Base-by-base conservation (phyloP, 1,140 invertebrate species). In the Calephelis nemesis region DNA sequence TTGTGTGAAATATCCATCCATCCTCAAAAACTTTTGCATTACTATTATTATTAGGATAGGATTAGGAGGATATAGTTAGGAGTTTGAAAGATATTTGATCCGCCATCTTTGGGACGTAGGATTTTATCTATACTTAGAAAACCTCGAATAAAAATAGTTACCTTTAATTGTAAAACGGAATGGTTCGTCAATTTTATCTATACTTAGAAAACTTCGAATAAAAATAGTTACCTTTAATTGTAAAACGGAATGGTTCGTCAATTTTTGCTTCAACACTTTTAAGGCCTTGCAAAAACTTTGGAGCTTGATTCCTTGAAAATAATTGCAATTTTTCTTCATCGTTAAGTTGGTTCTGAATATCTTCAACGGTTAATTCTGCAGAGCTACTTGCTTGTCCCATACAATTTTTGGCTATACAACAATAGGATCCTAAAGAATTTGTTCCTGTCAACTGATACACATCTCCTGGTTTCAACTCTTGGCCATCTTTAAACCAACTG, bases 391-490 rank as follows among this genome's bases (percentile, higher is more conserved):
- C 96, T 89, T 97, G 95, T 0, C 97, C 98, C 97, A 98, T 98
- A 78, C 97, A 97, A 83, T 98, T 98, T 73, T 92, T 94, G 0
- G 98, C 97, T 47, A 98, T 96, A 81, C 97, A 98, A 74, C 96
- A 97, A 83, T 98, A 98, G 5, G 96, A 97, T 11, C 97, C 97
- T 73, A 97, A 86, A 0, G 96, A 97, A 84, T 97, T 97, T 6
- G 96, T 97, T 40, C 97, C 97, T 1, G 96, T 97, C 5, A 98
- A 92, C 81, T 98, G 97, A 87, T 98, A 98, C 13, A 98, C 97
- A 89, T 98, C 97, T 10, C 97, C 97, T 0, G 97, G 97, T 87
- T 97, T 97, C 15, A 98, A 90, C 87, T 98, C 97, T 78, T 97
- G 95, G 0, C 97, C 97, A 88, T 98, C 97, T 91, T 98, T 98